Conservation (phyloP, 2,888 invertebrate genomes). For the Dusona sp. region DNA sequence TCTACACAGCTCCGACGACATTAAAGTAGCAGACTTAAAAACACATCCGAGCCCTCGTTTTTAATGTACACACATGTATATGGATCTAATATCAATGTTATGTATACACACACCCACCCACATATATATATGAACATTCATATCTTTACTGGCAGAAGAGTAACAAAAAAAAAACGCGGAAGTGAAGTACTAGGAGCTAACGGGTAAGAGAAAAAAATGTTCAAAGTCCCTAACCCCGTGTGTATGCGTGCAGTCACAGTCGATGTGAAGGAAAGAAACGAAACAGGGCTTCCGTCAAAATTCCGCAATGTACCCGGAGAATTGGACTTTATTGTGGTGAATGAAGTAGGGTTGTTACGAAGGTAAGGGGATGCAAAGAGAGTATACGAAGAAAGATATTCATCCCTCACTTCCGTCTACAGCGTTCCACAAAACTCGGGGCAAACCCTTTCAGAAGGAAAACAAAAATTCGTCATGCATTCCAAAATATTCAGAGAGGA, state of each 20-base stretch:
- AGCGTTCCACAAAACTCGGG: not conserved
- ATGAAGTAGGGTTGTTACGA: slow-evolving; percentile 22
- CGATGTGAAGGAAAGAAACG: not conserved
- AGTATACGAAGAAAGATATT: slow-evolving; percentile 25
- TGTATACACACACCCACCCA: slow-evolving; percentile 5
- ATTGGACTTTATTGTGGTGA: not conserved
- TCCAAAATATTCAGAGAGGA: slow-evolving; percentile 61
- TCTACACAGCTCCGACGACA: slow-evolving; percentile 79
- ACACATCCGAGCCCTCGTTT: slow-evolving; percentile 4
- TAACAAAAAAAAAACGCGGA: not conserved
- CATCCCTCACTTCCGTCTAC: slow-evolving; percentile 9
- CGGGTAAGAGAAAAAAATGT: slow-evolving; percentile 31
- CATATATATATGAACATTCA: not conserved
- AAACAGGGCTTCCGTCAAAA: slow-evolving; percentile 11
- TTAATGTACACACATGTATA: not conserved
- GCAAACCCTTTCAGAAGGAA: slow-evolving; percentile 49
- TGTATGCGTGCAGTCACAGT: slow-evolving; percentile 16
- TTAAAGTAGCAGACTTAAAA: slow-evolving; percentile 66
- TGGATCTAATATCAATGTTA: slow-evolving; percentile 7
- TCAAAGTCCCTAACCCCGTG: slow-evolving; percentile 29
- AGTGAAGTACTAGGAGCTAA: slow-evolving; percentile 19
- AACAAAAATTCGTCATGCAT: slow-evolving; percentile 68
- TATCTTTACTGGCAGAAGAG: not conserved
- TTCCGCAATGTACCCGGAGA: not conserved
- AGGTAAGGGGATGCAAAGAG: slow-evolving; percentile 8